Conservation (phyloP, 2,797 vertebrate species). For the Loriculus beryllinus region DNA sequence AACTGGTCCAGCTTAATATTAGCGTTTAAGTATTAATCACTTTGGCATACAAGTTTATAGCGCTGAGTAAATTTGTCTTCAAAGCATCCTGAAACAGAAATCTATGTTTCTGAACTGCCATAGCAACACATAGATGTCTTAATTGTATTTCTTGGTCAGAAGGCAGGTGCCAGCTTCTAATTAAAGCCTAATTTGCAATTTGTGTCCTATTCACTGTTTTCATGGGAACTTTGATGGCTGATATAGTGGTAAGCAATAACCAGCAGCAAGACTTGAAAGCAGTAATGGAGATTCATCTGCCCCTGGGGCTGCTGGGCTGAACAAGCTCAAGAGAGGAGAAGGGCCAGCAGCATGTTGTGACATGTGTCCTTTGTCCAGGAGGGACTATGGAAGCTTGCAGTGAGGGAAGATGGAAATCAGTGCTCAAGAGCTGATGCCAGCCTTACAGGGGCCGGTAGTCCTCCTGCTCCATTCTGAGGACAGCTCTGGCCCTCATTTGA, state of each 20-base stretch:
- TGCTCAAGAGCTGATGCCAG: not conserved
- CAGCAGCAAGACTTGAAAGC: not conserved
- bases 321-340: not conserved
- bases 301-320: not conserved
- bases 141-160: slow-evolving; percentile 48
- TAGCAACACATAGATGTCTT: slow-evolving; percentile 53
- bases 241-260: not conserved
- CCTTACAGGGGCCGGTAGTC: rapidly evolving
- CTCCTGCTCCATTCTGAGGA: not conserved
- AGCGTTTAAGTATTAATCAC: slow-evolving; percentile 64
- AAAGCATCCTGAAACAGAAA: slow-evolving; percentile 47
- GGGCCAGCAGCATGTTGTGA: not conserved
- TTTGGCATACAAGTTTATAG: slow-evolving; percentile 48
- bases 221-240: slow-evolving; percentile 37
- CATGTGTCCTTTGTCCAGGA: rapidly evolving
- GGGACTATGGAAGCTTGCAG: not conserved
- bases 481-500: not conserved
- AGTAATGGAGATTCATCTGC: slow-evolving; percentile 29
- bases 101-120: slow-evolving; percentile 40
- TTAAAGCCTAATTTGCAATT: slow-evolving; percentile 69
- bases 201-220: slow-evolving; percentile 45
- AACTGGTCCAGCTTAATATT: slow-evolving; percentile 60
- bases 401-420: not conserved
- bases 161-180: slow-evolving; percentile 64
- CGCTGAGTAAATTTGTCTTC: slow-evolving; percentile 52